phyloP scores from a whole-genome alignment of 2,797 vertebrate species.

The Synanceia verrucosa region DNA sequence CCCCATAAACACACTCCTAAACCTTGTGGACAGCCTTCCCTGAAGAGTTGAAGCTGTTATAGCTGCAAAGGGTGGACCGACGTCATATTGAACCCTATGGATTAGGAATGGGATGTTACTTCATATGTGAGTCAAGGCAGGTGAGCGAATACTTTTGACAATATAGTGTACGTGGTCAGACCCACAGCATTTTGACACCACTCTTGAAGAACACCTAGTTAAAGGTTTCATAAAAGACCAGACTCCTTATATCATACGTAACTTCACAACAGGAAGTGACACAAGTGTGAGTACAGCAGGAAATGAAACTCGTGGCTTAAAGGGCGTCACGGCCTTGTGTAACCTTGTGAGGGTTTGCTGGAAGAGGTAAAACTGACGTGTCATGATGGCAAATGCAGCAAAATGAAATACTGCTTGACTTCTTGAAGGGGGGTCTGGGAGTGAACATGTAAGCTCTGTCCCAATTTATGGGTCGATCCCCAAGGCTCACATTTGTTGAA shows the following conservation, averaged over 20 bases:
- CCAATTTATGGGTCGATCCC: neutral
- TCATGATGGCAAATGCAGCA: neutral
- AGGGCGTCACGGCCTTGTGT: conserved; percentile 49
- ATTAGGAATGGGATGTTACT: too few relatives aligned
- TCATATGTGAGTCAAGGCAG: too few relatives aligned
- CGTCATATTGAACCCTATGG: too few relatives aligned
- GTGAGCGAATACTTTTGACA: too few relatives aligned
- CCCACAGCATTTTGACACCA: neutral
- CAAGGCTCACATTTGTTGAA: neutral
- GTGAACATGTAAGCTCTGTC: neutral
- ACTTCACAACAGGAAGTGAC: conserved; percentile 77
- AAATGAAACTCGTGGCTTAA: conserved; percentile 70
- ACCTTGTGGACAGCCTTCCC: too few relatives aligned
- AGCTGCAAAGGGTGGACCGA: too few relatives aligned
- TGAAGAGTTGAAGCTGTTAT: too few relatives aligned
- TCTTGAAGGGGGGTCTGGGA: neutral
- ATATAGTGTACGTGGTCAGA: too few relatives aligned
- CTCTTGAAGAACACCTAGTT: neutral
- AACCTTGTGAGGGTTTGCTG: conserved; percentile 7
- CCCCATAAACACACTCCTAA: too few relatives aligned
- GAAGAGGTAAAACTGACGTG: neutral
- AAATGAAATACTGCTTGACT: neutral
- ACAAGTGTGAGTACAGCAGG: conserved; percentile 73
- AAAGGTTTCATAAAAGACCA: neutral
- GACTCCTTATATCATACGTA: conserved; percentile 13